Base-by-base conservation (phyloP, 2,888 invertebrate genomes). In the Mimas tiliae region DNA sequence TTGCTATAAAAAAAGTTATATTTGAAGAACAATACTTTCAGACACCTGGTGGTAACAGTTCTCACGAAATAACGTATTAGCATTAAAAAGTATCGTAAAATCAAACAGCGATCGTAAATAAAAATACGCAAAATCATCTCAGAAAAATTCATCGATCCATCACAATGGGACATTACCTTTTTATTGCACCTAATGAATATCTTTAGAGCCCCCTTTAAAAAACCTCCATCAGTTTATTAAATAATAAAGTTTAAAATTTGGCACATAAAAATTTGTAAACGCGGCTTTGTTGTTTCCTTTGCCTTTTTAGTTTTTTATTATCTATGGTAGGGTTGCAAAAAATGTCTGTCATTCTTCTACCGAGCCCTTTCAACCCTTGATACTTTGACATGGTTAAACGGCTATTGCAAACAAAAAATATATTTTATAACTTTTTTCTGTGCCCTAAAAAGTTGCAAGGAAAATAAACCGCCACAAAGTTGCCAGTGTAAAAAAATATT, bases 131-230 rank as follows among this genome's bases (percentile, higher is more conserved):
- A 85, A 85, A 91, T 91, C 92, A 92, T 90, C 89, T 83, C 80
- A 27, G 79, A 81, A 88, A 83, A 88, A 89, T 87, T 87, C 88
- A 87, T 88, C 86, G 86, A 89, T 86, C 82, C 84, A 87, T 87
- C 82, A 90, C 91, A 91, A 91, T 89, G 78, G 84, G 69, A 76
- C 86, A 89, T 91, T 88, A 90, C 85, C 80, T 90, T 91, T 92
- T 92, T 92, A 91, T 90, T 88, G 75, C 85, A 83, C 75, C 87
- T 91, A 92, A 92, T 92, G 91, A 91, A 91, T 89, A 87, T 84
- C 82, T 79, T 70, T 69, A 77, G 77, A 74, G 64, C 79, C 82
- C 84, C 81, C 72, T 81, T 82, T 58, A 21, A 42, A 34, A 72
- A 74, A 80, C 74, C 73, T 74, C 75, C 62, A 73, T 78, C 79